Evolutionary conservation across 92 coral and sea anemone genomes (phyloP).

Genomic region (Nematostella vectensis): DNA sequence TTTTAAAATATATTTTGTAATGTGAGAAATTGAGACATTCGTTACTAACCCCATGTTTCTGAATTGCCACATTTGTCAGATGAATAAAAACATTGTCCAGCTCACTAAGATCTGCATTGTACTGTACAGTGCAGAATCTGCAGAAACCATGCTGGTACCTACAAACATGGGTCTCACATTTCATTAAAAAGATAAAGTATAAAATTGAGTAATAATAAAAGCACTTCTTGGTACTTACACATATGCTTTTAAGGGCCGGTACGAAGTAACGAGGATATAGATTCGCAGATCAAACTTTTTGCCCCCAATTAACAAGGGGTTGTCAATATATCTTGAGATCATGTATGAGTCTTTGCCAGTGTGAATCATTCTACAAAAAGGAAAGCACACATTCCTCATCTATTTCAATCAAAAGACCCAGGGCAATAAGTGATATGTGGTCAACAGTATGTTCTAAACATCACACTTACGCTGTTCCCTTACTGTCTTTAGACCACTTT

Average conservation of each 20-base stretch:
- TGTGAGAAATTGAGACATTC: too few species aligned
- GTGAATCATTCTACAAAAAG: slow-evolving; percentile 54
- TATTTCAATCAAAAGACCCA: too few species aligned
- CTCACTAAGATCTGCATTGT: slow-evolving; percentile 94
- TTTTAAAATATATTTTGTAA: too few species aligned
- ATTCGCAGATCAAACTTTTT: slow-evolving; percentile 96
- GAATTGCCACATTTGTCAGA: slow-evolving; percentile 94
- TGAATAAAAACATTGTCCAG: slow-evolving; percentile 98
- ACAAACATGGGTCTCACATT: neutral
- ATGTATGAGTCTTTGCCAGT: slow-evolving; percentile 85
- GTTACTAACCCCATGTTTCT: slow-evolving; percentile 92
- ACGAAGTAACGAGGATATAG: slow-evolving; percentile 92
- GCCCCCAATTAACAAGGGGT: slow-evolving; percentile 96
- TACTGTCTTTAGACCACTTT: slow-evolving; percentile 96
- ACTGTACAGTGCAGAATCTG: slow-evolving; percentile 96
- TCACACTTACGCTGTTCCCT: slow-evolving; percentile 71
- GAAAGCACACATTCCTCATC: too few species aligned
- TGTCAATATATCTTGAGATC: slow-evolving; percentile 91
- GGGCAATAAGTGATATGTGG: too few species aligned
- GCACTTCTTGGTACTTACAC: slow-evolving; percentile 38
- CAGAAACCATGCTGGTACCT: slow-evolving; percentile 94
- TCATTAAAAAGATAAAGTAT: neutral
- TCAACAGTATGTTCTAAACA: too few species aligned
- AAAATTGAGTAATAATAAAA: neutral
- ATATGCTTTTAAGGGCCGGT: slow-evolving; percentile 86